These are phyloP conservation scores for Leuciscus idus DNA, from an alignment of 2,113 vertebrate genomes.

Conservation along the genomic window DNA sequence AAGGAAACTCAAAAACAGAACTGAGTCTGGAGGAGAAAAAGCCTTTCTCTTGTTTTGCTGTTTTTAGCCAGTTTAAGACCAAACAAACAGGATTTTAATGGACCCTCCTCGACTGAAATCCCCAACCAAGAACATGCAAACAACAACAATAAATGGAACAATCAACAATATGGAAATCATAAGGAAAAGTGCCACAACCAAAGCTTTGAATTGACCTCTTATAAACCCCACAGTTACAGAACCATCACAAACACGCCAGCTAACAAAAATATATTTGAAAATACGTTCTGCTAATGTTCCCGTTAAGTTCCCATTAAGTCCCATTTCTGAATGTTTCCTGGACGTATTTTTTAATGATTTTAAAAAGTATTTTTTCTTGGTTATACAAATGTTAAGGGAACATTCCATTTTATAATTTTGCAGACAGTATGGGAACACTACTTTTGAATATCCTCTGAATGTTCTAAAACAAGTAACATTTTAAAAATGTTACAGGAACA, in stretches of 20 bases:
- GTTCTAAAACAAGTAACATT: too few species aligned
- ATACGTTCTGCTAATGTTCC: too few species aligned
- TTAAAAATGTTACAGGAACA: too few species aligned
- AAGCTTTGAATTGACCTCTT: neutral
- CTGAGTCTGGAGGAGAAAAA: conserved; percentile 38
- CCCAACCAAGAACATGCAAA: neutral
- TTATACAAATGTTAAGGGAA: too few species aligned
- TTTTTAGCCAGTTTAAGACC: neutral
- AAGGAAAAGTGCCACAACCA: neutral
- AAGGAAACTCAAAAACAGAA: conserved; percentile 50
- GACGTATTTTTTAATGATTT: too few species aligned
- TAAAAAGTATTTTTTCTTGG: too few species aligned
- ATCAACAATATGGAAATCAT: neutral
- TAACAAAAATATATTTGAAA: too few species aligned
- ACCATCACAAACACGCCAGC: neutral
- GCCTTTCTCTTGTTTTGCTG: conserved; percentile 32
- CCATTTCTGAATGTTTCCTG: too few species aligned
- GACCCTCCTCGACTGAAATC: neutral
- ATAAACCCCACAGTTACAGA: neutral
- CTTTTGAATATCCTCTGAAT: too few species aligned
- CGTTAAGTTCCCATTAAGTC: too few species aligned
- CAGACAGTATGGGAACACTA: too few species aligned
- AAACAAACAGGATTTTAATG: conserved; percentile 1
- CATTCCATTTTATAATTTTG: too few species aligned
- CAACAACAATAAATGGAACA: neutral